phyloP scores from a whole-genome alignment of 2,888 invertebrate species.

The Papilio protenor region DNA sequence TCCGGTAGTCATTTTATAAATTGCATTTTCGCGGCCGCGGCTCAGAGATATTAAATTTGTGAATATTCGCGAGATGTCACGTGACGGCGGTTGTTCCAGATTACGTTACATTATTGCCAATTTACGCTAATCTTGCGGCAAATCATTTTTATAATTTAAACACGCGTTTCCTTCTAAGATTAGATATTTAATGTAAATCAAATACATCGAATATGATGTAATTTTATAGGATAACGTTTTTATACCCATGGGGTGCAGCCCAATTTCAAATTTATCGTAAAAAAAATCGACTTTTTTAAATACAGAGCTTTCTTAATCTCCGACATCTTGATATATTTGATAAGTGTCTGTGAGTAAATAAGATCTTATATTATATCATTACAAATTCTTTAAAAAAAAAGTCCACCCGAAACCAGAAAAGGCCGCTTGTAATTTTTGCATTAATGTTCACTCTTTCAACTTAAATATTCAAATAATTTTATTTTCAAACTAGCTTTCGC shows the following conservation, averaged over 20 bases:
- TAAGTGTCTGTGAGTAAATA: not conserved
- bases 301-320: not conserved
- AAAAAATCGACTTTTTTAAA: not conserved
- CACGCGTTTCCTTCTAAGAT: conserved; percentile 24
- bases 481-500: too few species aligned
- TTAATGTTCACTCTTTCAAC: not conserved
- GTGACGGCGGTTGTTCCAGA: conserved; percentile 44
- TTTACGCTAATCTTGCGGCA: conserved; percentile 48
- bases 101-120: conserved; percentile 44
- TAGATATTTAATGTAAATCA: conserved; percentile 16
- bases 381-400: not conserved
- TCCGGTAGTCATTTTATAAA: conserved; percentile 55
- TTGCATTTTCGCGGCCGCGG: conserved; percentile 49
- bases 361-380: not conserved
- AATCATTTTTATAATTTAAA: conserved; percentile 46
- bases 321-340: not conserved
- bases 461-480: not conserved
- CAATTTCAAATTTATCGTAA: not conserved
- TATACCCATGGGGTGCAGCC: not conserved
- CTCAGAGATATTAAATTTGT: conserved; percentile 53
- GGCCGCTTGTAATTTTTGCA: not conserved
- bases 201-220: not conserved
- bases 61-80: conserved; percentile 49
- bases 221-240: not conserved
- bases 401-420: not conserved